A percentile compares a stretch with the other conserved stretches of the same genome.
These are phyloP conservation scores for Eupithecia pulchellata DNA, from an alignment of 2,888 invertebrate species.

Conservation along the genomic window DNA sequence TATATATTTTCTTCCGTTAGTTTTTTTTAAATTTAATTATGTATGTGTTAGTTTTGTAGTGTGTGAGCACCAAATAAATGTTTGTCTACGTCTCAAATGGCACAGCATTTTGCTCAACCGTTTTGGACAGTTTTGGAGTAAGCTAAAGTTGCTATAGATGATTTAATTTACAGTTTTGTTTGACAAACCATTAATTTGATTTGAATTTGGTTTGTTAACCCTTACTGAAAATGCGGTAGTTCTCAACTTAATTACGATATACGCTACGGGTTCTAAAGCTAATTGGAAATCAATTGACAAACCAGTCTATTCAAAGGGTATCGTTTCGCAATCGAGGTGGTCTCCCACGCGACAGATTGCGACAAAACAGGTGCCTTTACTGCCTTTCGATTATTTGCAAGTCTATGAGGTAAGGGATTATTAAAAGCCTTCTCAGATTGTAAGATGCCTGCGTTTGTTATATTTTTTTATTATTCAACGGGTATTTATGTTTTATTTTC, in stretches of 20 bases:
- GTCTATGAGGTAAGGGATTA: slow-evolving; percentile 39
- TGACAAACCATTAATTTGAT: not conserved
- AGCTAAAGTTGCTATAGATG: not conserved
- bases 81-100: too few species aligned
- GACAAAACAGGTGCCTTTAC: slow-evolving; percentile 46
- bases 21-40: too few species aligned
- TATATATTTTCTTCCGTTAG: too few species aligned
- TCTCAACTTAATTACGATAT: slow-evolving; percentile 11
- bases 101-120: too few species aligned
- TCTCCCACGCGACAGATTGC: slow-evolving; percentile 44
- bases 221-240: not conserved
- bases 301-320: slow-evolving; percentile 26
- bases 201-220: not conserved
- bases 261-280: slow-evolving; percentile 3
- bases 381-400: slow-evolving; percentile 44
- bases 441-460: not conserved
- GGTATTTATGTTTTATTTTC: too few species aligned
- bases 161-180: not conserved
- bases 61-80: too few species aligned
- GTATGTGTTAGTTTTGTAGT: too few species aligned
- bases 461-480: too few species aligned
- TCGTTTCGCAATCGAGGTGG: slow-evolving; percentile 28
- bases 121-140: not conserved
- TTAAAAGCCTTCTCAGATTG: not conserved
- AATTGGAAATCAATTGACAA: slow-evolving; percentile 23